phyloP scores from a whole-genome alignment of 2,888 invertebrate species.

The Gasteruption jaculator region DNA sequence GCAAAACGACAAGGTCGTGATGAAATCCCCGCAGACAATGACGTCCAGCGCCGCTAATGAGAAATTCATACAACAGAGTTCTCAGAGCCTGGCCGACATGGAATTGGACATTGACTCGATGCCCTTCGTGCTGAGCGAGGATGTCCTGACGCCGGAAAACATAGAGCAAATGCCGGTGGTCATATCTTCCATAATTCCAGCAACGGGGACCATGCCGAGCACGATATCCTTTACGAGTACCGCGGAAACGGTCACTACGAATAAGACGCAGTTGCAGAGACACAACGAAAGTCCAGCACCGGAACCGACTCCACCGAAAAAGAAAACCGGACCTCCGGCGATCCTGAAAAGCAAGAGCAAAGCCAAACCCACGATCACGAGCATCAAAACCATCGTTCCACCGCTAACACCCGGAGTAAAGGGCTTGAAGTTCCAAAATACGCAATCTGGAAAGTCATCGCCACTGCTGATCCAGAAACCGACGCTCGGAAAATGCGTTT shows the following conservation, averaged over 20 bases:
- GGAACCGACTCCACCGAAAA: constrained; percentile 32
- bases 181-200: constrained; percentile 45
- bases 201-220: constrained; percentile 25
- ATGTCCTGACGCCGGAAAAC: constrained; percentile 63
- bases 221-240: constrained; percentile 29
- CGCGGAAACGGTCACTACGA: constrained; percentile 28
- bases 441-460: constrained; percentile 30
- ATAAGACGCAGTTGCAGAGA: constrained; percentile 28
- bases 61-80: constrained; percentile 41
- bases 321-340: constrained; percentile 42
- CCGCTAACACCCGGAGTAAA: constrained; percentile 41
- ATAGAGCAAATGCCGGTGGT: constrained; percentile 68
- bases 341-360: constrained; percentile 45
- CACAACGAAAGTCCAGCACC: constrained; percentile 17
- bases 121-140: constrained; percentile 72
- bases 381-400: constrained; percentile 43
- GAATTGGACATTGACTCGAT: constrained; percentile 71
- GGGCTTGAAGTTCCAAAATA: constrained; percentile 38
- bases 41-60: constrained; percentile 24
- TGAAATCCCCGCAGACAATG: constrained; percentile 23
- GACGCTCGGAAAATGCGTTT: constrained; percentile 42
- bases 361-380: constrained; percentile 45
- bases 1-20: constrained; percentile 25
- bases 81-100: constrained; percentile 42
- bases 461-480: constrained; percentile 35